Evolutionary conservation across 2,113 vertebrate species (phyloP).

Genomic region (Pipra filicauda): DNA sequence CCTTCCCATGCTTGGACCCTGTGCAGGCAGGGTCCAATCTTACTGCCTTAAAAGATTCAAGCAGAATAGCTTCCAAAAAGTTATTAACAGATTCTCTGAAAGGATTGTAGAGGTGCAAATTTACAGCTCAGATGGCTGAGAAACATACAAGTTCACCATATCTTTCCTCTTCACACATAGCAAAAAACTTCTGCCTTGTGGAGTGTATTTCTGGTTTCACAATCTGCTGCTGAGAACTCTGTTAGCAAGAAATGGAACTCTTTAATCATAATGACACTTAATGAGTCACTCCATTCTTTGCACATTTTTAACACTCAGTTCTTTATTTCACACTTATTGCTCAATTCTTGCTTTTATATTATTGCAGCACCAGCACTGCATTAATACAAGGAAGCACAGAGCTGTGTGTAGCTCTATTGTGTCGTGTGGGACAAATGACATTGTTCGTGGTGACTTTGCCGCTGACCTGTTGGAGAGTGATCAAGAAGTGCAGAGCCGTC

Average conservation of each 20-base stretch:
- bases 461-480: neutral
- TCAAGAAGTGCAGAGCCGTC: neutral
- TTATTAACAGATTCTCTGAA: conserved; percentile 64
- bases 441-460: neutral
- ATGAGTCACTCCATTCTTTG: conserved; percentile 61
- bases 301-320: conserved; percentile 60
- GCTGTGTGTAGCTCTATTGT: neutral
- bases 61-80: conserved; percentile 46
- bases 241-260: conserved; percentile 61
- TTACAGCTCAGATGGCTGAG: conserved; percentile 66
- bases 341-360: conserved; percentile 61
- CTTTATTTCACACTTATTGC: conserved; percentile 68
- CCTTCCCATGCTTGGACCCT: neutral
- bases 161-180: conserved; percentile 65
- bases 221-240: conserved; percentile 68
- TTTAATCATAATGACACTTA: conserved; percentile 67
- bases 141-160: conserved; percentile 62
- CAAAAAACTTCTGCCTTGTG: conserved; percentile 60
- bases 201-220: conserved; percentile 64
- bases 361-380: neutral
- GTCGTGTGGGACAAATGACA: neutral
- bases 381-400: neutral
- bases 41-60: neutral
- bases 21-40: conserved; percentile 2
- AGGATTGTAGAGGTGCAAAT: conserved; percentile 52